Evolutionary conservation across 2,888 invertebrate genomes (phyloP).

Genomic region (Drosophila monieri): DNA sequence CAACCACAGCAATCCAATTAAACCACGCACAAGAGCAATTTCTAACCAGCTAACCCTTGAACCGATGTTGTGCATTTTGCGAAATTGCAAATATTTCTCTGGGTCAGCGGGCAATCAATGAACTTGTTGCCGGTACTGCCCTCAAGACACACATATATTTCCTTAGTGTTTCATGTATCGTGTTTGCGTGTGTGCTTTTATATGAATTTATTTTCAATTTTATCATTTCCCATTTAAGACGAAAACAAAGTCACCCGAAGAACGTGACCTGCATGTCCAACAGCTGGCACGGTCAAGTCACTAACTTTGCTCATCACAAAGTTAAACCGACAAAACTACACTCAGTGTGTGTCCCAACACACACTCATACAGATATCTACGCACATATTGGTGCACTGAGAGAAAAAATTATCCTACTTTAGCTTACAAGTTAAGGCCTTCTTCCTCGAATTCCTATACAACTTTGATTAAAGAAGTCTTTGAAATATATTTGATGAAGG

Average conservation of each 20-base stretch:
- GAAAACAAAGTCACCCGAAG: slow-evolving; percentile 72
- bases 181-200: slow-evolving; percentile 10
- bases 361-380: slow-evolving; percentile 10
- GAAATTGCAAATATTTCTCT: slow-evolving; percentile 29
- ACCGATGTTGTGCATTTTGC: slow-evolving; percentile 22
- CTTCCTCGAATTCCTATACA: neutral
- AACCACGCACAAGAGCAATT: slow-evolving; percentile 22
- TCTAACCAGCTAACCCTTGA: slow-evolving; percentile 13
- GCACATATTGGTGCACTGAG: neutral
- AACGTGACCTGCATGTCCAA: slow-evolving; percentile 72
- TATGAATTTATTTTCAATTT: slow-evolving; percentile 69
- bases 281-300: slow-evolving; percentile 64
- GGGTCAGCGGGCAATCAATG: slow-evolving; percentile 41
- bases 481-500: neutral
- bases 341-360: slow-evolving; percentile 6
- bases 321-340: slow-evolving; percentile 50
- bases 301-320: slow-evolving; percentile 74
- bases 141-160: slow-evolving; percentile 28
- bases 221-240: slow-evolving; percentile 79
- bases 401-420: neutral
- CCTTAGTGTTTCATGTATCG: slow-evolving; percentile 1
- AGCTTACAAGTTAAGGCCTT: too few relatives aligned
- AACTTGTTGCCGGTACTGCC: slow-evolving; percentile 37
- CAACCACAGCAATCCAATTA: slow-evolving; percentile 32
- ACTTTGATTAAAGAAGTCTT: neutral